Evolutionary conservation across 1,140 invertebrate species (phyloP).

Genomic region (Eupristina koningsbergeri): DNA sequence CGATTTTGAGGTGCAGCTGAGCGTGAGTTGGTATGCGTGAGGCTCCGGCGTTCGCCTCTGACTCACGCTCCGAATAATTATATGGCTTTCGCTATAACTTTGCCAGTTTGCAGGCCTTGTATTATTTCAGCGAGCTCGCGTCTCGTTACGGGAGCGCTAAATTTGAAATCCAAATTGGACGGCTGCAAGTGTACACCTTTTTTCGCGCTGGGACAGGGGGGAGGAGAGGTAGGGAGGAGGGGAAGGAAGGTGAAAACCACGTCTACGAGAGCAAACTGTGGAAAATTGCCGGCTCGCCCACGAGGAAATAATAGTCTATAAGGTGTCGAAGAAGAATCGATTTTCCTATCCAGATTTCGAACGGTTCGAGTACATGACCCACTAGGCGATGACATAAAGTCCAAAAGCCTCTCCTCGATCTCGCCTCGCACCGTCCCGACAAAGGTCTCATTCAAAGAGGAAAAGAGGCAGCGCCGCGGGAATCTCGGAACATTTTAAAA

Average conservation of each 20-base stretch:
- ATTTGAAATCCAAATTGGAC: background rate
- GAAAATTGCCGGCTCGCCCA: slow-evolving; percentile 39
- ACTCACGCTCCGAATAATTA: slow-evolving; percentile 50
- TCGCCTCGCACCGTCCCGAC: background rate
- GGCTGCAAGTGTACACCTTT: background rate
- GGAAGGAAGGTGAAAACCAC: no score
- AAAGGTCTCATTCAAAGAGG: slow-evolving; percentile 26
- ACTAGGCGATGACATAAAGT: background rate
- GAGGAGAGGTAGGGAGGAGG: no score
- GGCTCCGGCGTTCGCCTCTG: slow-evolving; percentile 47
- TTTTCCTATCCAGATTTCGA: no score
- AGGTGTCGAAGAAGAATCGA: slow-evolving; percentile 33
- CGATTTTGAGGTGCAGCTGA: slow-evolving; percentile 71
- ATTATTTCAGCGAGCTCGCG: background rate
- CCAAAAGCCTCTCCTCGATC: background rate
- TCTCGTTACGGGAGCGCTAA: background rate
- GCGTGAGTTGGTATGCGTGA: slow-evolving; percentile 54
- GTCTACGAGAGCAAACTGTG: slow-evolving; percentile 13
- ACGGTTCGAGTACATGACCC: background rate
- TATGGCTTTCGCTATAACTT: slow-evolving; percentile 3
- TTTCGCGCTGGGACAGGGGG: no score
- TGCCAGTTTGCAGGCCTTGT: background rate
- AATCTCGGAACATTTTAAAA: slow-evolving; percentile 37
- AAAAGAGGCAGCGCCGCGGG: background rate
- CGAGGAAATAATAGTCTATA: background rate